phyloP scores from a whole-genome alignment of 2,797 vertebrate genomes.

The Stomatorhinus walkeri region DNA sequence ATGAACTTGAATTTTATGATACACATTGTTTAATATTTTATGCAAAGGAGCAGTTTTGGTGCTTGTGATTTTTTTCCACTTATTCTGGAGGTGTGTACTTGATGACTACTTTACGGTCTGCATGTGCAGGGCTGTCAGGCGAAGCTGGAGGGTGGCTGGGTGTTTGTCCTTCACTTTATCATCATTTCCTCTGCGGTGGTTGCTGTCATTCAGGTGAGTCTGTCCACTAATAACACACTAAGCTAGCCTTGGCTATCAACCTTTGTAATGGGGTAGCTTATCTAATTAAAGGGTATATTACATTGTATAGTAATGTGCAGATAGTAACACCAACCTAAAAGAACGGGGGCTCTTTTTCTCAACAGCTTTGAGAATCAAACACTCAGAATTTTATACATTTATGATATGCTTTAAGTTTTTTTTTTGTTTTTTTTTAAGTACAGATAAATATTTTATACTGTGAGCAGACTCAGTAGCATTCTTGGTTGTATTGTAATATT shows the following conservation, averaged over 20 bases:
- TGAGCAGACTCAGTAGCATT: background rate
- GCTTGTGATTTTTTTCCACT: background rate
- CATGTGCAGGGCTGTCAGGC: slow-evolving; percentile 49
- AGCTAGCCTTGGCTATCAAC: background rate
- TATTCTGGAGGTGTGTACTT: background rate
- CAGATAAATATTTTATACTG: background rate
- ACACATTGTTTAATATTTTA: background rate
- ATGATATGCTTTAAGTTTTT: background rate
- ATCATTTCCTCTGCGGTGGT: slow-evolving; percentile 32
- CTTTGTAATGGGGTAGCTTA: background rate
- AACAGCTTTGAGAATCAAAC: background rate
- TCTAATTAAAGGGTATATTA: background rate
- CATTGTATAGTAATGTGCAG: background rate
- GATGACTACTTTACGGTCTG: background rate
- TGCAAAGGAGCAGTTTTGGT: background rate
- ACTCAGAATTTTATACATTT: background rate
- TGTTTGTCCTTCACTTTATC: slow-evolving; percentile 37
- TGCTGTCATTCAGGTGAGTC: slow-evolving; percentile 44
- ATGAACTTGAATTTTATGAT: background rate
- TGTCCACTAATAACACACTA: background rate
- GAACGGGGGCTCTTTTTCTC: background rate
- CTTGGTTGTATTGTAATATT: background rate
- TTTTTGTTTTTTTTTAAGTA: background rate
- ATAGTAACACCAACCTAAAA: background rate
- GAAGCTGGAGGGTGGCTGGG: slow-evolving; percentile 38